Percentiles rank a stretch among this genome's conserved stretches.
These are phyloP conservation scores for Pseudococcus viburni DNA, from an alignment of 2,888 invertebrate species.

Conservation along the genomic window DNA sequence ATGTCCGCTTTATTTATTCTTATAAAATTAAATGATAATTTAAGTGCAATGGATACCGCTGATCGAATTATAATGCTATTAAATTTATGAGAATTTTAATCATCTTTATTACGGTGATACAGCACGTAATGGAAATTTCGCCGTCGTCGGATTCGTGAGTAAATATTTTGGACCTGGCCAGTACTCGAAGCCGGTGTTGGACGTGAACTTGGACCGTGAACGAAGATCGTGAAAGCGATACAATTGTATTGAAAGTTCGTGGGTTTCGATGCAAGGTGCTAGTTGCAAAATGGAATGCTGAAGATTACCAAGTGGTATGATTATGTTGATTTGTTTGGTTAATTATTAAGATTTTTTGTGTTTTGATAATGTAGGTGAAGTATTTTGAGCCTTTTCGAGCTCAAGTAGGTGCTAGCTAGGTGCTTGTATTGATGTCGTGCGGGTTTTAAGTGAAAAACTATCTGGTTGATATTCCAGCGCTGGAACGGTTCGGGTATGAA, in stretches of 20 bases:
- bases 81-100: constrained; percentile 60
- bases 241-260: background rate
- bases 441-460: no score
- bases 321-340: no score
- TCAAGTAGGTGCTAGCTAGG: no score
- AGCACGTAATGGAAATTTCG: constrained; percentile 51
- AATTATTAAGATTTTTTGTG: no score
- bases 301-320: no score
- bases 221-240: background rate
- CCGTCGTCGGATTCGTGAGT: background rate
- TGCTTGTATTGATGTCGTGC: no score
- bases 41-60: constrained; percentile 54
- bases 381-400: no score
- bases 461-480: no score
- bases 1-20: constrained; percentile 60
- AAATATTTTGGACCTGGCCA: constrained; percentile 34
- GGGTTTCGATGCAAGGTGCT: background rate
- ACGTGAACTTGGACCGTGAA: background rate
- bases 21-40: constrained; percentile 59
- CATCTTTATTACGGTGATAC: constrained; percentile 42
- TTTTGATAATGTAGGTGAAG: no score
- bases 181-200: background rate
- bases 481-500: no score
- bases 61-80: constrained; percentile 54
- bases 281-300: no score